Conservation (phyloP, 2,113 vertebrate species). For the Odocoileus virginianus region DNA sequence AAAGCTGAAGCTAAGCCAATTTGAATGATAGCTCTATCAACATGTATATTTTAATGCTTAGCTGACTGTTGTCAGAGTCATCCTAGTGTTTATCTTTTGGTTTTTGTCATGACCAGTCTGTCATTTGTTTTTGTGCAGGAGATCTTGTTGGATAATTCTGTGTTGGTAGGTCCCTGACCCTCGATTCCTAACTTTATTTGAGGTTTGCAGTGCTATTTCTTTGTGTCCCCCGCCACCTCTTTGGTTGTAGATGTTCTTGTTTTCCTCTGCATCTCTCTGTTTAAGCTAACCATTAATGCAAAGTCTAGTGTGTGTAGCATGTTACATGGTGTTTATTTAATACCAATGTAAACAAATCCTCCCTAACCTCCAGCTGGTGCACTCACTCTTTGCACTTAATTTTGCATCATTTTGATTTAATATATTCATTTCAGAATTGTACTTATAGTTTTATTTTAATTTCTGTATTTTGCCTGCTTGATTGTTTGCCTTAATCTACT, state of each 20-base stretch:
- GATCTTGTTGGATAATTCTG: constrained; percentile 96
- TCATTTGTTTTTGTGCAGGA: constrained; percentile 92
- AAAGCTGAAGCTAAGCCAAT: constrained; percentile 39
- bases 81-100: constrained; percentile 73
- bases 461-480: constrained; percentile 78
- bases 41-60: constrained; percentile 54
- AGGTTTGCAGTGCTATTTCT: constrained; percentile 79
- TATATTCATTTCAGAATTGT: constrained; percentile 55
- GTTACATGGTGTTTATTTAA: constrained; percentile 71
- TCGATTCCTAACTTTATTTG: constrained; percentile 75
- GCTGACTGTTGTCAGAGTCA: constrained; percentile 71
- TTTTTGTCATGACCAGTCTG: constrained; percentile 85
- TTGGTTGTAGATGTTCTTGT: constrained; percentile 63
- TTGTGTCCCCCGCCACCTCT: not conserved
- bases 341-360: constrained; percentile 69
- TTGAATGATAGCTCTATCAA: constrained; percentile 15
- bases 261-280: constrained; percentile 72
- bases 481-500: constrained; percentile 62
- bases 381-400: constrained; percentile 62
- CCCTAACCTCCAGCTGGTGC: constrained; percentile 75
- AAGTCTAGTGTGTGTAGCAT: constrained; percentile 80
- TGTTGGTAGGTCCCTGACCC: constrained; percentile 91
- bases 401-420: constrained; percentile 70
- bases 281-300: constrained; percentile 75
- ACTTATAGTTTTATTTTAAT: constrained; percentile 52